A percentile compares a stretch with the other conserved stretches of the same genome.
Evolutionary conservation across 2,113 vertebrate genomes (phyloP).

Genomic region (Numenius arquata): DNA sequence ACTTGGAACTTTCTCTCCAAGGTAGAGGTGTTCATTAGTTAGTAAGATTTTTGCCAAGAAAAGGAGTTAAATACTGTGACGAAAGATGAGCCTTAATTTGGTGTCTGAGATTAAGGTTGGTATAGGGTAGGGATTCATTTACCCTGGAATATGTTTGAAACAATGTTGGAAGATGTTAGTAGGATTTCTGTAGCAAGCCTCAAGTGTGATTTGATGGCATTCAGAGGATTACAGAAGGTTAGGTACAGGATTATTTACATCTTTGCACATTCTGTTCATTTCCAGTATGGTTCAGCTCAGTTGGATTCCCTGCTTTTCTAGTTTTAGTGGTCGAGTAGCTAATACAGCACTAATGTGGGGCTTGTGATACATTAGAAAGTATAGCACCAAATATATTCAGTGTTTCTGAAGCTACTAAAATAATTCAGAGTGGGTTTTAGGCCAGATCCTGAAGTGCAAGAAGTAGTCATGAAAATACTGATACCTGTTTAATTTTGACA

Average conservation of each 20-base stretch:
- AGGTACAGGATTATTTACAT: background rate
- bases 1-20: background rate
- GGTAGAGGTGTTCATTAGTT: background rate
- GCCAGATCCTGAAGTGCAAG: background rate
- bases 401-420: background rate
- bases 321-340: background rate
- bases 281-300: background rate
- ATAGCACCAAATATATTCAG: background rate
- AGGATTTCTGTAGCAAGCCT: background rate
- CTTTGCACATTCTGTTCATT: background rate
- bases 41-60: background rate
- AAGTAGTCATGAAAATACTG: background rate
- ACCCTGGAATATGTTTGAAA: background rate
- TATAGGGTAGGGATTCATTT: background rate
- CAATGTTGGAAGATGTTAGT: background rate
- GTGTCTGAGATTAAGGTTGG: background rate
- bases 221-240: background rate
- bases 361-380: background rate
- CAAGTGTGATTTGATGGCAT: background rate
- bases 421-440: background rate
- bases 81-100: background rate
- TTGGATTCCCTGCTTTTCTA: background rate
- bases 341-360: background rate
- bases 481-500: background rate
- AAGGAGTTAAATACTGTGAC: background rate